A percentile compares a stretch with the other conserved stretches of the same genome.
phyloP scores from a whole-genome alignment of 1,140 invertebrate species.

The Solenopsis fugax region DNA sequence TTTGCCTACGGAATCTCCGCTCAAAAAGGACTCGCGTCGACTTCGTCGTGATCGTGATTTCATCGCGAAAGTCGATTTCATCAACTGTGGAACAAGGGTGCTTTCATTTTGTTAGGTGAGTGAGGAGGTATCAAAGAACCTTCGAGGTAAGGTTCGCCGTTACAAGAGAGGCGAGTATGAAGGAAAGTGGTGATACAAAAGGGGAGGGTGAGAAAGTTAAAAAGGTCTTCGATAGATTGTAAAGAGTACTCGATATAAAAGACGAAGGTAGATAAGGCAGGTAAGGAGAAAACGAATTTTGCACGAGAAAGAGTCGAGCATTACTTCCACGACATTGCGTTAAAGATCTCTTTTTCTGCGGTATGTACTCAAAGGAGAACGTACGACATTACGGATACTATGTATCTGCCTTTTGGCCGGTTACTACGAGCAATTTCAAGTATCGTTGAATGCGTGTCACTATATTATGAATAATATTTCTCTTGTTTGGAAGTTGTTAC shows the following conservation, averaged over 20 bases:
- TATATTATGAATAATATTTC: slow-evolving; percentile 49
- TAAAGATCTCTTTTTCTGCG: slow-evolving; percentile 33
- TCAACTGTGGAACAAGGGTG: slow-evolving; percentile 55
- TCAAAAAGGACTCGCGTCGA: slow-evolving; percentile 55
- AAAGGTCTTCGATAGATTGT: slow-evolving; percentile 62
- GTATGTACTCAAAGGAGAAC: slow-evolving; percentile 30
- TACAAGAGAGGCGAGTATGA: slow-evolving; percentile 47
- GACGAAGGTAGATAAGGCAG: slow-evolving; percentile 67
- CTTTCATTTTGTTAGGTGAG: slow-evolving; percentile 62
- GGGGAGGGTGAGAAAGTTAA: slow-evolving; percentile 42
- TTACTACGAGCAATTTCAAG: slow-evolving; percentile 17
- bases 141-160: slow-evolving; percentile 38
- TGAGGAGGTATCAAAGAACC: slow-evolving; percentile 47
- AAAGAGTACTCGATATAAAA: slow-evolving; percentile 60
- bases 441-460: slow-evolving; percentile 5
- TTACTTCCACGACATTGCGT: slow-evolving; percentile 68
- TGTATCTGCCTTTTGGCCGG: neutral
- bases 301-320: slow-evolving; percentile 44
- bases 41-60: slow-evolving; percentile 53
- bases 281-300: slow-evolving; percentile 69
- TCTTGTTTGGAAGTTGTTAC: neutral
- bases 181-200: slow-evolving; percentile 60
- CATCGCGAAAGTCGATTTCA: slow-evolving; percentile 61
- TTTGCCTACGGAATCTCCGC: slow-evolving; percentile 51
- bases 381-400: neutral